Conservation (phyloP, 1,140 invertebrate genomes). For the Pseudomyrmex sp. region DNA sequence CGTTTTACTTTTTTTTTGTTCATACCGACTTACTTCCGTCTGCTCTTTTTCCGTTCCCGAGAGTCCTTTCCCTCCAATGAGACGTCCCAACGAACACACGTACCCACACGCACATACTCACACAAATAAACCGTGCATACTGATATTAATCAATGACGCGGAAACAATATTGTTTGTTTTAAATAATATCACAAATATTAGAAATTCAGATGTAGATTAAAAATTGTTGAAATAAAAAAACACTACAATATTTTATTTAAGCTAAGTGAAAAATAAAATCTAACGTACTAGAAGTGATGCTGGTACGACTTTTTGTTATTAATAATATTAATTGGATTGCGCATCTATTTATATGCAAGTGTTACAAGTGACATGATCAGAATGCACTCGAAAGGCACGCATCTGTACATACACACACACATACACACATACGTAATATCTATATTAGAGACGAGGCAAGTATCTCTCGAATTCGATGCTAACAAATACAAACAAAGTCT, state of each 20-base stretch:
- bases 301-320: neutral
- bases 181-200: no score
- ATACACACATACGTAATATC: slow-evolving; percentile 1
- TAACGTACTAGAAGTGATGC: no score
- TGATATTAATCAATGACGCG: neutral
- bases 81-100: neutral
- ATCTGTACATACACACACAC: neutral
- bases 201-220: neutral
- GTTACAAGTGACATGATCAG: neutral
- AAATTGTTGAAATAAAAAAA: neutral
- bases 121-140: neutral
- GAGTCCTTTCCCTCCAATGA: neutral
- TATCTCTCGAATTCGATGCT: slow-evolving; percentile 2
- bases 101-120: slow-evolving; percentile 16
- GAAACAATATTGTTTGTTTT: neutral
- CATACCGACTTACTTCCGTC: slow-evolving; percentile 45
- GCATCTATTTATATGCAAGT: neutral
- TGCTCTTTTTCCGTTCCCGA: neutral
- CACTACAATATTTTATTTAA: neutral
- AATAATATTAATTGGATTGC: neutral
- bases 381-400: slow-evolving; percentile 12
- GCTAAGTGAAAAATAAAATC: neutral
- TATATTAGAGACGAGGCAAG: slow-evolving; percentile 5
- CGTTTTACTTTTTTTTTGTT: slow-evolving; percentile 19
- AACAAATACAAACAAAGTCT: neutral